Conservation (phyloP, 1,140 invertebrate genomes). For the Maniola jurtina region DNA sequence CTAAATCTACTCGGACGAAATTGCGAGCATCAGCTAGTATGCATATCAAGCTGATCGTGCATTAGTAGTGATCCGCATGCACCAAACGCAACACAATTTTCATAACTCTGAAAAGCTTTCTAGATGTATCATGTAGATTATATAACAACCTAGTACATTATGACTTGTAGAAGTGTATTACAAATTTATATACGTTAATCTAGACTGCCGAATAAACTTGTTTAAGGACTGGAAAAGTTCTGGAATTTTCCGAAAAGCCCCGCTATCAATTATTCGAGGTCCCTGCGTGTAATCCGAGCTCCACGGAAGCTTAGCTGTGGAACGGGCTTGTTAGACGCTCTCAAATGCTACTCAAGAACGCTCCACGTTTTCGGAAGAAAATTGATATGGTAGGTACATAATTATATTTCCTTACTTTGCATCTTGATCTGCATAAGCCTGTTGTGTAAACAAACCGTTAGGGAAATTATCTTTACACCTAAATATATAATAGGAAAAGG, state of each 20-base stretch:
- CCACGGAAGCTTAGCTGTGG: not conserved
- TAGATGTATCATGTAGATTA: no score
- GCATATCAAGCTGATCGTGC: no score
- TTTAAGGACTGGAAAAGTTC: not conserved
- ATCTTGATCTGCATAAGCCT: not conserved
- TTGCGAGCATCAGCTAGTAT: no score
- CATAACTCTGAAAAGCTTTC: no score
- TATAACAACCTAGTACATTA: no score
- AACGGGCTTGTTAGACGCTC: constrained; percentile 4
- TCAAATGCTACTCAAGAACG: not conserved
- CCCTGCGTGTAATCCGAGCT: constrained; percentile 6
- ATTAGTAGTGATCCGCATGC: no score
- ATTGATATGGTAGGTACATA: not conserved
- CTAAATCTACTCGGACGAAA: no score
- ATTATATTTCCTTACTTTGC: not conserved
- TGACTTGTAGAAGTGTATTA: not conserved
- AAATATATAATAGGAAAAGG: no score
- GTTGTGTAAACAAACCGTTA: not conserved
- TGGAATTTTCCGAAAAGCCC: not conserved
- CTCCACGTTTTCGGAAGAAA: constrained; percentile 1
- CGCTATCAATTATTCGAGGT: constrained; percentile 4
- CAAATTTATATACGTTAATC: not conserved
- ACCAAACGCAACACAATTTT: no score
- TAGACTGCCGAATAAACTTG: not conserved
- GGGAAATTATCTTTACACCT: no score